A percentile compares a stretch with the other conserved stretches of the same genome.
phyloP scores from a whole-genome alignment of 2,113 vertebrate species.

The Balaeniceps rex region DNA sequence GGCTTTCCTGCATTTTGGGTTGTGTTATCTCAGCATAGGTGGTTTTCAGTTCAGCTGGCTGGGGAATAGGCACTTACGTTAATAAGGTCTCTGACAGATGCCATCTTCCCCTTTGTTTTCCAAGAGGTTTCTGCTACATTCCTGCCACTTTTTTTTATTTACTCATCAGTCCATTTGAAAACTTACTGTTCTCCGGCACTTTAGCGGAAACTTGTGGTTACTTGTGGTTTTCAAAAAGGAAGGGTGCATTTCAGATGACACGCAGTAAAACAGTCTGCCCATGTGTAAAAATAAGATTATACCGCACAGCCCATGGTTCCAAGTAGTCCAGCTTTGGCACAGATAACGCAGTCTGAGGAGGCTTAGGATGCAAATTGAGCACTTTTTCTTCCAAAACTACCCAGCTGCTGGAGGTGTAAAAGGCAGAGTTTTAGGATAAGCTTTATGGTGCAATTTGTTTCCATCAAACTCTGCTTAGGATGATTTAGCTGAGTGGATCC shows the following conservation, averaged over 20 bases:
- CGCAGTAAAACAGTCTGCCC: background rate
- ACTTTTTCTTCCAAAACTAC: background rate
- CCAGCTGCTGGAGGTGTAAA: conserved; percentile 7
- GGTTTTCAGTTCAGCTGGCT: background rate
- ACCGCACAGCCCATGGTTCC: background rate
- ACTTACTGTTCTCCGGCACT: background rate
- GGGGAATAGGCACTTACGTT: background rate
- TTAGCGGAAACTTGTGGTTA: background rate
- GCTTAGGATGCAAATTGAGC: conserved; percentile 16
- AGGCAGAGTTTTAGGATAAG: conserved; percentile 19
- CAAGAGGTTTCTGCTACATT: background rate
- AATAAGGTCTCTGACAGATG: background rate
- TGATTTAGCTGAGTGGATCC: conserved; percentile 4
- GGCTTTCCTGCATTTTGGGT: background rate
- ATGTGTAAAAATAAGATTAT: conserved; percentile 48
- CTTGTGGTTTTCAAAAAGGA: background rate
- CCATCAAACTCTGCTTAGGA: background rate
- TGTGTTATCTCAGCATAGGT: background rate
- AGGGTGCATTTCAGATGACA: background rate
- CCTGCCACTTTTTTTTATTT: background rate
- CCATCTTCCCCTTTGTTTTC: background rate
- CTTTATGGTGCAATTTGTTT: background rate
- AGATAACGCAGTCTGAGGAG: conserved; percentile 2
- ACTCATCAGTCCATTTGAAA: background rate
- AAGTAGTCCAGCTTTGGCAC: background rate